Conservation (phyloP, 2,888 invertebrate genomes). For the Caenorhabditis sp. region DNA sequence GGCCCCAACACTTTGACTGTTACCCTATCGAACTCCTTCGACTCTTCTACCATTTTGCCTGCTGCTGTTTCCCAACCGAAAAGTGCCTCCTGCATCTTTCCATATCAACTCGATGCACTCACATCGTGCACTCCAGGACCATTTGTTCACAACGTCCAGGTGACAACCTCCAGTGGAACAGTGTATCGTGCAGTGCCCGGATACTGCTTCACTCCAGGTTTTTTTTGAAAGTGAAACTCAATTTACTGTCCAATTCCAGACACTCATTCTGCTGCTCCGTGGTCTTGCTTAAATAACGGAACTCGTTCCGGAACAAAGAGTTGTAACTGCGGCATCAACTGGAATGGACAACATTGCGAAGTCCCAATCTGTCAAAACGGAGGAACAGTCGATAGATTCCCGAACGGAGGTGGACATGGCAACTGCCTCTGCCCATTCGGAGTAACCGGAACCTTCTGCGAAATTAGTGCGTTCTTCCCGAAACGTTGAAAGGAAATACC, state of each 20-base stretch:
- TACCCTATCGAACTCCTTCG: conserved; percentile 20
- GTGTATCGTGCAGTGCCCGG: conserved; percentile 52
- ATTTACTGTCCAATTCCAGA: conserved; percentile 10
- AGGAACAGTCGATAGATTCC: conserved; percentile 64
- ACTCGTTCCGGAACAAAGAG: conserved; percentile 44
- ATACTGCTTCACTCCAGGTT: conserved; percentile 56
- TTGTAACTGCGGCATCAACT: conserved; percentile 52
- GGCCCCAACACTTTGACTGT: conserved; percentile 20
- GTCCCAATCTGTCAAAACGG: conserved; percentile 67
- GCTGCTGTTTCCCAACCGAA: conserved; percentile 20
- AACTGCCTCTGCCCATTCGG: conserved; percentile 68
- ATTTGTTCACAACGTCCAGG: conserved; percentile 47
- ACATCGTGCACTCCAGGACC: conserved; percentile 44
- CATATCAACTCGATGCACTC: conserved; percentile 31
- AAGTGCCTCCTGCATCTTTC: conserved; percentile 40
- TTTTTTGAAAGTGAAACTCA: not conserved
- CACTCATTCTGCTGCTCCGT: conserved; percentile 35
- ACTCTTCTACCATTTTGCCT: conserved; percentile 13
- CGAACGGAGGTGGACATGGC: conserved; percentile 65
- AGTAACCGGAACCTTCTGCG: conserved; percentile 65
- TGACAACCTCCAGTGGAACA: conserved; percentile 7
- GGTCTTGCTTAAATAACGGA: conserved; percentile 58
- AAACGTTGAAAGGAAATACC: not conserved
- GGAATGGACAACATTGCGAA: conserved; percentile 51
- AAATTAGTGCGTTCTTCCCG: conserved; percentile 61